These are phyloP conservation scores for Maniola jurtina DNA, from an alignment of 1,140 invertebrate species.

Conservation along the genomic window DNA sequence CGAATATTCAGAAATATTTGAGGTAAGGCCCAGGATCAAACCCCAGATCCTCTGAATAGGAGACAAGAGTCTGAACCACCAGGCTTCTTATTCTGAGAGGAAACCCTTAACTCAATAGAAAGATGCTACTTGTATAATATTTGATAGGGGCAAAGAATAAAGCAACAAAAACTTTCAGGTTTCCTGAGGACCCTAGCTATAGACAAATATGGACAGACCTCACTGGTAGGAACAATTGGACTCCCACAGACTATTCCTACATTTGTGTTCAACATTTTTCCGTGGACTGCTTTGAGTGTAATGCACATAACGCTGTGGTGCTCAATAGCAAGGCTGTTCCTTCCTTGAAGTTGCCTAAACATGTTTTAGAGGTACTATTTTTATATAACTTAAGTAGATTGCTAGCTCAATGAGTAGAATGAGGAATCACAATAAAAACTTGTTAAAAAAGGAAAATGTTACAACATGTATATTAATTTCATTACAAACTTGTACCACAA, in stretches of 20 bases:
- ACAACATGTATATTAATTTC: too few species aligned
- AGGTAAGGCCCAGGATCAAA: too few species aligned
- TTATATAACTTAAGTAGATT: not conserved
- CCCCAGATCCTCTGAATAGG: too few species aligned
- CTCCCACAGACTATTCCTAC: slow-evolving; percentile 68
- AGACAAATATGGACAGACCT: slow-evolving; percentile 69
- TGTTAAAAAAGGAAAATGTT: too few species aligned
- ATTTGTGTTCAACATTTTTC: slow-evolving; percentile 72
- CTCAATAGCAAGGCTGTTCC: slow-evolving; percentile 62
- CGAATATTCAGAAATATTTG: too few species aligned
- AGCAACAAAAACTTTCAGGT: slow-evolving; percentile 36
- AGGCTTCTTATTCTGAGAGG: too few species aligned
- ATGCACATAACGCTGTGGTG: slow-evolving; percentile 53
- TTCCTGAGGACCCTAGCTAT: slow-evolving; percentile 59
- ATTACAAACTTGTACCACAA: too few species aligned
- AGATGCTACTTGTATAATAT: not conserved
- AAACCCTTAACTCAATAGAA: too few species aligned
- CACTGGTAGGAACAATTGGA: slow-evolving; percentile 70
- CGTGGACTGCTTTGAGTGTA: slow-evolving; percentile 62
- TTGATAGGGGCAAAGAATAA: not conserved
- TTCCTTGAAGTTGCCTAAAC: slow-evolving; percentile 62
- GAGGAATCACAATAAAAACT: too few species aligned
- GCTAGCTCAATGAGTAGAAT: too few species aligned
- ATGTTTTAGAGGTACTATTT: slow-evolving; percentile 64
- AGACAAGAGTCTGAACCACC: too few species aligned